Evolutionary conservation across 2,113 vertebrate species (phyloP), one percentile per base, ranked within the genome.

Genomic region (Macquaria australasica): DNA sequence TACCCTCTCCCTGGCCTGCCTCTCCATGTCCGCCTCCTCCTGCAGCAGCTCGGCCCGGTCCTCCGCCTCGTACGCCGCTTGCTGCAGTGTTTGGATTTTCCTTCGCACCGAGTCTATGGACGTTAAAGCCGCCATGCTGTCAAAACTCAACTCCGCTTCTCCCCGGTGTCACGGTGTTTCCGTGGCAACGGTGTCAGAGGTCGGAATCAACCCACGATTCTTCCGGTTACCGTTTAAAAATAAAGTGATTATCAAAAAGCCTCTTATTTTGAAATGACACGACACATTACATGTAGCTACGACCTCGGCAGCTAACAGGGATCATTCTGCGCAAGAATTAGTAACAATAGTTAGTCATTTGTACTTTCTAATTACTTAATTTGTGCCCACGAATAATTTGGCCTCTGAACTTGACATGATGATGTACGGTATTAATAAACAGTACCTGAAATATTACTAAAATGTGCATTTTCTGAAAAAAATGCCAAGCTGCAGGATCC

Each of bases 51-150:
- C 96, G n/a, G 96, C 96, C 4, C 95, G 94, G 15, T 97, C 96
- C 88, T 97, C 96, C 8, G 96, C 97, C 55, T 97, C 96, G 55
- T 96, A 95, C 15, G 95, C 96, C 76, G 92, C 95, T 73, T 96
- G 96, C 89, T 98, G 97, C 86, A 98, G 93, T 0, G 62, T 94
- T 90, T 96, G 96, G 66, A 98, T 97, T 87, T 97, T 98, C 79
- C 94, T 96, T 50, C 96, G 95, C 73, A 98, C 96, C 1, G 96
- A 90, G 6, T 97, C 96, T 45, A 98, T 92, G 12, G 96, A 96
- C 7, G 51, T 72, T 0, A 90, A 71, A 11, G 87, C 25, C 78
- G 92, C 90, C 93, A 94, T 94, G 8, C 16, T 69, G 31, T 0
- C 3, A 7, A 18, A 1, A 3, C 28, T 41, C 21, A 0, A 9